A percentile compares a stretch with the other conserved stretches of the same genome.
Conservation (phyloP, 2,113 vertebrate genomes). For the Clarias gariepinus region DNA sequence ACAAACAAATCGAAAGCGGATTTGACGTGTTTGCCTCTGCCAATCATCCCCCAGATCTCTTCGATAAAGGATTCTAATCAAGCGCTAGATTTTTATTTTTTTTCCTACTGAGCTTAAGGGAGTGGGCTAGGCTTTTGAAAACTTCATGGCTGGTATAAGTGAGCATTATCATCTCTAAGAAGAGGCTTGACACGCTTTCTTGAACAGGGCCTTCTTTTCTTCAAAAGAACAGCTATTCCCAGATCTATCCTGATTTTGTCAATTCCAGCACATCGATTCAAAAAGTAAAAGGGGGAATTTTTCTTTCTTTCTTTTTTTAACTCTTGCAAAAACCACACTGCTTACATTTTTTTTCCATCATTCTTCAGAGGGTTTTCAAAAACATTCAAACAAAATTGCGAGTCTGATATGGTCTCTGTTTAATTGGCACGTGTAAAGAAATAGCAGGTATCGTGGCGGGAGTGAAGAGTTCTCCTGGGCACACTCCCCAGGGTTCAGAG, state of each 20-base stretch:
- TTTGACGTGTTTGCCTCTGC: conserved; percentile 63
- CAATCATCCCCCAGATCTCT: conserved; percentile 63
- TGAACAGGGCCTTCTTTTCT: conserved; percentile 68
- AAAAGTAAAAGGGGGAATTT: not conserved
- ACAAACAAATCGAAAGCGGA: conserved; percentile 74
- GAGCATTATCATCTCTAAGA: conserved; percentile 71
- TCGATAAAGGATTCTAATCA: conserved; percentile 72
- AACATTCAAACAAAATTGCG: conserved; percentile 54
- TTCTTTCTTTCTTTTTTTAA: too few relatives aligned
- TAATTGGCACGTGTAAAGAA: conserved; percentile 59
- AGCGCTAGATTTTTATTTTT: conserved; percentile 49
- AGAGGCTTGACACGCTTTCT: conserved; percentile 63
- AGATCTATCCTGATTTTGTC: conserved; percentile 68
- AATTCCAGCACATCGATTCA: conserved; percentile 68
- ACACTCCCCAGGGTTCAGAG: conserved; percentile 62
- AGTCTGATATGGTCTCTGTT: conserved; percentile 60
- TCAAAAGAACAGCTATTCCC: conserved; percentile 73
- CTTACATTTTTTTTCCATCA: conserved; percentile 59
- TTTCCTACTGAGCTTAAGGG: conserved; percentile 59
- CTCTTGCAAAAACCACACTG: conserved; percentile 52
- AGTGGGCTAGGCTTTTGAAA: conserved; percentile 63
- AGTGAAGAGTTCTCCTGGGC: conserved; percentile 69
- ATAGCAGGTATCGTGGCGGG: conserved; percentile 60
- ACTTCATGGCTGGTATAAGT: conserved; percentile 63
- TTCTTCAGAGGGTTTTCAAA: conserved; percentile 54